phyloP scores from a whole-genome alignment of 2,888 invertebrate genomes.

The Mayetiola destructor region DNA sequence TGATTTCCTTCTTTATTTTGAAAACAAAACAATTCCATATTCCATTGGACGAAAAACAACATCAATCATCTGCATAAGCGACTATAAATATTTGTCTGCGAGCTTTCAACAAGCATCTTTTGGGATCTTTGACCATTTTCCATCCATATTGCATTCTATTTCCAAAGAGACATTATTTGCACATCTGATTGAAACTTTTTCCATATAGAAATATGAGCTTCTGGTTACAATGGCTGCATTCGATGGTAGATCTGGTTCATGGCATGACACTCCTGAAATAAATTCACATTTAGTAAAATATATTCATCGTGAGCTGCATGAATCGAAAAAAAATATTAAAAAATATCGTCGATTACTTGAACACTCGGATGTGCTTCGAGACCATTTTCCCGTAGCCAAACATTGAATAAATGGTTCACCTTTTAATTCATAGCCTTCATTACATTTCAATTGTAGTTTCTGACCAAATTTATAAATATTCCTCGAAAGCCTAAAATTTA shows the following conservation, averaged over 20 bases:
- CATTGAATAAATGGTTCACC: slow-evolving; percentile 36
- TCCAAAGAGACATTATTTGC: slow-evolving; percentile 15
- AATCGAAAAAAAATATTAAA: background rate
- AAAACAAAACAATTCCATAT: too few relatives aligned
- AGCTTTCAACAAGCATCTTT: too few relatives aligned
- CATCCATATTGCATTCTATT: slow-evolving; percentile 29
- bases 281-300: background rate
- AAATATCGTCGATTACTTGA: slow-evolving; percentile 31
- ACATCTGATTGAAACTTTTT: slow-evolving; percentile 31
- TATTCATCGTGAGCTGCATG: background rate
- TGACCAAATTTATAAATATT: slow-evolving; percentile 27
- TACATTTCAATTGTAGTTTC: slow-evolving; percentile 35
- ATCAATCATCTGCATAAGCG: too few relatives aligned
- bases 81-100: too few relatives aligned
- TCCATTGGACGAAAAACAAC: too few relatives aligned
- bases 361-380: slow-evolving; percentile 37
- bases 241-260: slow-evolving; percentile 34
- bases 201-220: slow-evolving; percentile 37
- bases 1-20: too few relatives aligned
- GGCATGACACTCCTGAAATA: slow-evolving; percentile 37
- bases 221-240: slow-evolving; percentile 34
- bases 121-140: slow-evolving; percentile 21
- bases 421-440: slow-evolving; percentile 35
- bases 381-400: slow-evolving; percentile 38
- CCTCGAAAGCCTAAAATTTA: background rate